Evolutionary conservation across 30 jellyfish, hydroid and myxozoan species (phyloP).

Genomic region (Pelagia noctiluca): DNA sequence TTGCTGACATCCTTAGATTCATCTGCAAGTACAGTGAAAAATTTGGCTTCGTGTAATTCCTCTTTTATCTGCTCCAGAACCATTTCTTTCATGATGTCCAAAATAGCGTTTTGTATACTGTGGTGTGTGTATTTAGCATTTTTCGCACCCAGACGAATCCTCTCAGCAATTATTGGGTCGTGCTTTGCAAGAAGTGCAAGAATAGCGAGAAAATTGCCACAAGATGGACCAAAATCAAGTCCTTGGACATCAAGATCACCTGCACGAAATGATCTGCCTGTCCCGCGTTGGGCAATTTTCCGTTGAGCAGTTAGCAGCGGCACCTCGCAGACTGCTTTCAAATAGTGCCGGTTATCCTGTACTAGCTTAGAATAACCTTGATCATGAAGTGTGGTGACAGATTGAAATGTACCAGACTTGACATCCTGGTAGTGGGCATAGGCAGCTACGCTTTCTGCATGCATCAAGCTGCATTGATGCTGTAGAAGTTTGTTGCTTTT

Average conservation of each 20-base stretch:
- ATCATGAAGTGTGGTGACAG: slow-evolving; percentile 32
- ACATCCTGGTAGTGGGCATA: slow-evolving; percentile 33
- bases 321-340: slow-evolving; percentile 36
- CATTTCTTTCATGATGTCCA: too few species aligned
- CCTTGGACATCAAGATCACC: background rate
- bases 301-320: slow-evolving; percentile 64
- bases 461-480: slow-evolving; percentile 31
- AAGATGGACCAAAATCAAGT: slow-evolving; percentile 49
- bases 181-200: slow-evolving; percentile 52
- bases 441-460: slow-evolving; percentile 49
- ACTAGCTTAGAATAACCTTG: slow-evolving; percentile 20
- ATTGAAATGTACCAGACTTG: slow-evolving; percentile 33
- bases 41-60: slow-evolving; percentile 13
- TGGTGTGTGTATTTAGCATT: slow-evolving; percentile 62
- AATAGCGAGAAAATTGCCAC: slow-evolving; percentile 62
- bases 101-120: slow-evolving; percentile 27
- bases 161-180: slow-evolving; percentile 28
- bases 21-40: slow-evolving; percentile 49
- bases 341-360: slow-evolving; percentile 49
- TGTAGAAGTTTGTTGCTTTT: slow-evolving; percentile 29
- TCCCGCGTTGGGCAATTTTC: slow-evolving; percentile 57
- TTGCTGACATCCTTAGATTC: slow-evolving; percentile 57
- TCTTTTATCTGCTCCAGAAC: slow-evolving; percentile 46
- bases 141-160: slow-evolving; percentile 33
- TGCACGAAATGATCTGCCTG: slow-evolving; percentile 46